Evolutionary conservation across 1,140 invertebrate genomes (phyloP).

Genomic region (Homarus americanus): DNA sequence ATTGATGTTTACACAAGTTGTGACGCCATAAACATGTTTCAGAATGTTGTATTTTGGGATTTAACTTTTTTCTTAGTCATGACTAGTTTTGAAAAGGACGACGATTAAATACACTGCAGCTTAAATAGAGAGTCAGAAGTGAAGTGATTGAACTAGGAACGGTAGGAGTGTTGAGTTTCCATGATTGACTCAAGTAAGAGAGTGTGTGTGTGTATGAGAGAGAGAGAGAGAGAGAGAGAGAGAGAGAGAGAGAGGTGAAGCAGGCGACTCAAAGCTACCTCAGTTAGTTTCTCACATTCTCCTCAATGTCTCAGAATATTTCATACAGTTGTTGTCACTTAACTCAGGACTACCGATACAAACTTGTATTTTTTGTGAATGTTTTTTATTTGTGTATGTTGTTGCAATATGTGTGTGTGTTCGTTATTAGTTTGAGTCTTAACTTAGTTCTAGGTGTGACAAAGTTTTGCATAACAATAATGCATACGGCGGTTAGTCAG

Average conservation of each 20-base stretch:
- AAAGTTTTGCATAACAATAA: slow-evolving; percentile 28
- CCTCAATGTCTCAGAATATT: neutral
- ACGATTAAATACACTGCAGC: neutral
- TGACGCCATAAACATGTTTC: neutral
- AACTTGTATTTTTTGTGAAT: slow-evolving; percentile 52
- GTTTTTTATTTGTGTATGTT: slow-evolving; percentile 53
- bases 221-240: too few species aligned
- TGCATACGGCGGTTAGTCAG: slow-evolving; percentile 39
- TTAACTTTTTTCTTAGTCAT: neutral
- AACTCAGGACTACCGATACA: slow-evolving; percentile 59
- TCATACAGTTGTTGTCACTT: slow-evolving; percentile 40
- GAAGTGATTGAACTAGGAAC: neutral
- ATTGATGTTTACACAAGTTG: neutral
- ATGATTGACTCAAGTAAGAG: neutral
- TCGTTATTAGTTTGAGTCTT: slow-evolving; percentile 60
- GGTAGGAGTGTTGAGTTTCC: neutral
- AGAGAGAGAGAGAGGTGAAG: neutral
- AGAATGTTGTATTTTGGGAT: neutral
- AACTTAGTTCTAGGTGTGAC: slow-evolving; percentile 52
- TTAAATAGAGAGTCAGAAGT: neutral
- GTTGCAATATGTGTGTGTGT: slow-evolving; percentile 70
- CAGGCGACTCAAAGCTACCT: neutral
- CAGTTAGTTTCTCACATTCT: slow-evolving; percentile 16
- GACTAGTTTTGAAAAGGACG: neutral
- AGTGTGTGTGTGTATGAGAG: neutral